A percentile compares a stretch with the other conserved stretches of the same genome.
These are phyloP conservation scores for Novumbra hubbsi DNA, from an alignment of 2,797 vertebrate genomes.

Conservation along the genomic window DNA sequence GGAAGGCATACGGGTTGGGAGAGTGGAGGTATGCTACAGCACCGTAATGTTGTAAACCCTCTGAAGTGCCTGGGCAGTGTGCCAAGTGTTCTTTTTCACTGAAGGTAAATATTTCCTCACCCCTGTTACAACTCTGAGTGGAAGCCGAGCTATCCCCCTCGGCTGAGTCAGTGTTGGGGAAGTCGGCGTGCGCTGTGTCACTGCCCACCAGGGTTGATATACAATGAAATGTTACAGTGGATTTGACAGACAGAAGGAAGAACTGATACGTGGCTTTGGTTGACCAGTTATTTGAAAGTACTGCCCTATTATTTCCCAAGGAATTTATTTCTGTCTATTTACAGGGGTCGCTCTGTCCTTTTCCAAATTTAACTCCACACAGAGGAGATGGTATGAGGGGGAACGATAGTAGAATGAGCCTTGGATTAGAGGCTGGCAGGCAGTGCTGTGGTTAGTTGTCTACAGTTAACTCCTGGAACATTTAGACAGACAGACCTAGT, in stretches of 20 bases:
- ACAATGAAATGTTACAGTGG: constrained; percentile 53
- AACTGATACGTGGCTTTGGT: constrained; percentile 31
- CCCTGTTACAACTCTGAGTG: constrained; percentile 56
- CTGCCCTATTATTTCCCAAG: constrained; percentile 54
- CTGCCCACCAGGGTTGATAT: constrained; percentile 40
- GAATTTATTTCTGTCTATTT: constrained; percentile 68
- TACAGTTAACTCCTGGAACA: not conserved
- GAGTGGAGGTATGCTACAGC: constrained; percentile 58
- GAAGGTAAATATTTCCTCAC: constrained; percentile 72
- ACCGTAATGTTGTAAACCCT: constrained; percentile 55
- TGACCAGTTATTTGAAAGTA: constrained; percentile 43
- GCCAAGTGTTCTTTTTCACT: constrained; percentile 69
- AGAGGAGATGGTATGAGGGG: not conserved
- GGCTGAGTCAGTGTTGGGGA: constrained; percentile 37
- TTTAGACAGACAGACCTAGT: not conserved
- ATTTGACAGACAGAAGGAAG: constrained; percentile 45
- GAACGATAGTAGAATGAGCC: constrained; percentile 17
- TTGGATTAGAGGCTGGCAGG: constrained; percentile 8
- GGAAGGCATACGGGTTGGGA: constrained; percentile 61
- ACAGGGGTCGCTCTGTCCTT: constrained; percentile 46
- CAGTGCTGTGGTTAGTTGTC: not conserved
- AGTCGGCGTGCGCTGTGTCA: constrained; percentile 20
- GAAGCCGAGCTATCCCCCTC: constrained; percentile 43
- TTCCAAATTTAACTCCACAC: constrained; percentile 53
- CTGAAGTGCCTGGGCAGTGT: constrained; percentile 55